Conservation (phyloP, 1,140 invertebrate species). For the Agraylea sexmaculata region DNA sequence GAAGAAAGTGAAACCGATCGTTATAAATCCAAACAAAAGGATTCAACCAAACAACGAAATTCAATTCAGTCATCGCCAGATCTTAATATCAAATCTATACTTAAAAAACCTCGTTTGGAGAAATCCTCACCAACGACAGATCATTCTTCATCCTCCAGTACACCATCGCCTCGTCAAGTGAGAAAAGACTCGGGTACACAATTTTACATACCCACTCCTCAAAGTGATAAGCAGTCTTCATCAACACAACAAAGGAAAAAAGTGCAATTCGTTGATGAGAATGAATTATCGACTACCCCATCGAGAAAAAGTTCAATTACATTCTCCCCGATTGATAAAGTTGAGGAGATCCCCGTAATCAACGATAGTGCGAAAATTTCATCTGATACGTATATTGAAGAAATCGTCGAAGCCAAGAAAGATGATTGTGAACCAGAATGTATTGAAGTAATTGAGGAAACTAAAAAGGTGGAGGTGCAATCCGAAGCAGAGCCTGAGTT, state of each 20-base stretch:
- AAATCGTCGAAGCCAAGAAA: no score
- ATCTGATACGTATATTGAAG: no score
- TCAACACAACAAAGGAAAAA: constrained; percentile 37
- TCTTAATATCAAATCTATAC: constrained; percentile 48
- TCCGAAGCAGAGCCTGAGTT: background rate
- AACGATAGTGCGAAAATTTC: no score
- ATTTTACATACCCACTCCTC: constrained; percentile 53
- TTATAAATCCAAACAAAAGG: constrained; percentile 18
- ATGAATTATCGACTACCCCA: no score
- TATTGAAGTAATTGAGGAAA: constrained; percentile 1
- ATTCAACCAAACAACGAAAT: constrained; percentile 20
- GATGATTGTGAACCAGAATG: no score
- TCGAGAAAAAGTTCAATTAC: no score
- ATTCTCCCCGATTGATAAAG: no score
- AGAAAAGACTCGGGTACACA: constrained; percentile 39
- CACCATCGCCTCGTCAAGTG: constrained; percentile 9
- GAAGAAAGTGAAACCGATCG: constrained; percentile 22
- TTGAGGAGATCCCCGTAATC: no score
- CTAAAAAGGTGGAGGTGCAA: constrained; percentile 3
- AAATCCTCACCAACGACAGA: constrained; percentile 10
- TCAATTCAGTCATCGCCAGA: constrained; percentile 20
- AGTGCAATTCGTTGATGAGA: constrained; percentile 49
- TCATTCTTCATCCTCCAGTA: constrained; percentile 8
- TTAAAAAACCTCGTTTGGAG: constrained; percentile 48
- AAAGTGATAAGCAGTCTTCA: constrained; percentile 27